Evolutionary conservation across 2,888 invertebrate genomes (phyloP), one percentile per base, ranked within the genome.

Genomic region (Stenchaetothrips biformis): DNA sequence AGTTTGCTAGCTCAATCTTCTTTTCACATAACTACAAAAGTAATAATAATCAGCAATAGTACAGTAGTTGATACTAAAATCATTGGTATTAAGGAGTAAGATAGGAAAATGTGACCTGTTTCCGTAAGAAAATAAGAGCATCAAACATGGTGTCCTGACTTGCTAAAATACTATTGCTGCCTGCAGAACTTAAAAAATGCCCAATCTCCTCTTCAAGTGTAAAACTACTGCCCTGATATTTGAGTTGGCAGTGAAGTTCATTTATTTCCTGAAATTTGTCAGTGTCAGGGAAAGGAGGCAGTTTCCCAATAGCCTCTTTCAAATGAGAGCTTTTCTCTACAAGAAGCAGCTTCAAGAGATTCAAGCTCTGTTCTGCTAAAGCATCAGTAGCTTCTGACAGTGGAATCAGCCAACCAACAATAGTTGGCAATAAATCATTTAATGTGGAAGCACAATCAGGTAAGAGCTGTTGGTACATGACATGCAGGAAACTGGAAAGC

Each of bases 231-330:
- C 83, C 83, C 7, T 83, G 83, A 80, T 87, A 86, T 82, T 87
- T 87, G 18, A 87, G 83, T 77, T 84, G 80, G 25, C 86, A 84
- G 81, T 87, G 87, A 53, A 85, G 83, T 7, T 83, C 80, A 62
- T 85, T 84, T 18, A 89, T 86, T 8, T 85, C 82, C 6, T 84
- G 79, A 83, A 88, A 88, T 78, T 85, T 83, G 0, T 83, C 82
- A 7, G 85, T 83, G n/a, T 86, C 85, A 16, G 91, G 90, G 81
- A 91, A 88, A 0, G 88, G 88, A 83, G 90, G 90, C 78, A 91
- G 84, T 27, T 86, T 85, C 79, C 86, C 84, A 78, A 91, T 89
- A 11, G 88, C 88, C 16, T 87, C 86, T 11, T 85, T 85, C 49
- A 92, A 86, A 78, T 86, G 84, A 16, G 86, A 84, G 21, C 86